Evolutionary conservation across 2,113 vertebrate genomes (phyloP), one percentile per base, ranked within the genome.

Genomic region (Marcusenius ussheri): DNA sequence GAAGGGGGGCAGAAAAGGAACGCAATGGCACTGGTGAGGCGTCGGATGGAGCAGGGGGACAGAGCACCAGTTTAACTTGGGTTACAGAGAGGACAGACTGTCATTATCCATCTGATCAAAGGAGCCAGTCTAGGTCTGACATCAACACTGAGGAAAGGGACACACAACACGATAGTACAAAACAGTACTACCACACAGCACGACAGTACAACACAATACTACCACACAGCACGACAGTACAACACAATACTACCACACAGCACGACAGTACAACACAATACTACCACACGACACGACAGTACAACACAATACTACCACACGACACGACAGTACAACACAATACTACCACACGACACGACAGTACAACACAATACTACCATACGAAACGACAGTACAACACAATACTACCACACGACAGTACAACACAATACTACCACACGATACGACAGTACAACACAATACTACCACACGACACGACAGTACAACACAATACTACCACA

Each of bases 1-100:
- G 93, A 70, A 93, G 4, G 89, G 31, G 31, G 86, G 2, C 39
- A 84, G 42, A 83, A 42, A 51, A 42, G 8, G 19, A 53, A 51
- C 39, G 24, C 42, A 42, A 15, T 15, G 31, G 58, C 4, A 10
- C 9, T 17, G 49, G n/a, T 87, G 49, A 46, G 45, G 19, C 9
- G 35, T 77, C 2, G 85, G 46, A 0, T 88, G 11, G 62, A 15
- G 27, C 27, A 35, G 27, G 66, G 13, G 11, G 2, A 35, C 13
- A 4, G 0, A 77, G 35, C 27, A 39, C 31, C 35, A 27, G 13
- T 11, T 74, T 39, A 77, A 77, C 31, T 39, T 35, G 35, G 3
- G 31, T 2, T 39, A 39, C 15, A 2, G 70, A 70, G 66, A 77
- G 31, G 13, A 77, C 31, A 17, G 3, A 35, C 70, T 27, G 6